Conservation (phyloP, 2,888 invertebrate genomes). For the Pediacus dermestoides region DNA sequence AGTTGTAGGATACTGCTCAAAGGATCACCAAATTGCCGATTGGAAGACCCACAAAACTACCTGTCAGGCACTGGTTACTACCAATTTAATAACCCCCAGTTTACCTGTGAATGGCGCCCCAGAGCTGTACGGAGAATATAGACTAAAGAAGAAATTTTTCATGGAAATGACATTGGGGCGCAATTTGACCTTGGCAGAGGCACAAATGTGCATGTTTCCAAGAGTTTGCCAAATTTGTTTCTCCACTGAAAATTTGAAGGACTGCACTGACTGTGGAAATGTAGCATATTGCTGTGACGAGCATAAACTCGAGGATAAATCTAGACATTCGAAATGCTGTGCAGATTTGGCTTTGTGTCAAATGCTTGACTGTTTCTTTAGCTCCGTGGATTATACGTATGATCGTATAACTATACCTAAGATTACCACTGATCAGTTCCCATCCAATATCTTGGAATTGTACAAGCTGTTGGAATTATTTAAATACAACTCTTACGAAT, state of each 20-base stretch:
- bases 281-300: background rate
- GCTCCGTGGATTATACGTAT: no score
- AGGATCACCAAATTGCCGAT: background rate
- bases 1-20: background rate
- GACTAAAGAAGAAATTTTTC: background rate
- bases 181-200: background rate
- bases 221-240: background rate
- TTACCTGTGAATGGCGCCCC: no score
- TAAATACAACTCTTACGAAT: no score
- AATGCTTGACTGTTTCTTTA: no score
- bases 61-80: background rate
- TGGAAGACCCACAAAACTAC: background rate
- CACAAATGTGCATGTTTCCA: constrained; percentile 1
- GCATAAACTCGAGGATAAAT: background rate
- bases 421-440: no score
- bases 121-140: background rate
- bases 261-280: background rate
- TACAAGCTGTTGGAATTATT: no score
- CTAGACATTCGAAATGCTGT: background rate
- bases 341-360: no score
- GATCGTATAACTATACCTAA: no score
- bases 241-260: background rate
- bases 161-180: background rate
- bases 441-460: background rate
- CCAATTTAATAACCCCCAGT: no score